Evolutionary conservation across 2,888 invertebrate genomes (phyloP).

Genomic region (Theodoxus fluviatilis): DNA sequence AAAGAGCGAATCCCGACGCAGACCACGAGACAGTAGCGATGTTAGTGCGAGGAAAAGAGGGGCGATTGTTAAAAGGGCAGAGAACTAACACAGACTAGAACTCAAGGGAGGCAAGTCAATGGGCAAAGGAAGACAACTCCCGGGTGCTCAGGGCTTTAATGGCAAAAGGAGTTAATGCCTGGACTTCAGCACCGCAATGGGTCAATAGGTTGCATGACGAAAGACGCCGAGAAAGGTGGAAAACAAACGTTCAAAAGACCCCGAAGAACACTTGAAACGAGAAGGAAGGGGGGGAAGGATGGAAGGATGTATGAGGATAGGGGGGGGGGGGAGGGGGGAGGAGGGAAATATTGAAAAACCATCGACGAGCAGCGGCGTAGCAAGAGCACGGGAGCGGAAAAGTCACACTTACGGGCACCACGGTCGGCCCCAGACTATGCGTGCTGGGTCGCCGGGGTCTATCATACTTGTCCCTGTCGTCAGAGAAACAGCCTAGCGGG

Average conservation of each 20-base stretch:
- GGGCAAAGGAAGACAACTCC: slow-evolving; percentile 18
- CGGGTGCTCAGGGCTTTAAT: no score
- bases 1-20: no score
- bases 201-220: no score
- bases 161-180: no score
- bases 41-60: no score
- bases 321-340: background rate
- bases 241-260: background rate
- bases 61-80: no score
- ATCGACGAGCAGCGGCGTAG: slow-evolving; percentile 27
- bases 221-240: background rate
- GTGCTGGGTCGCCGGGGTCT: slow-evolving; percentile 48
- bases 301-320: background rate
- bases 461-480: slow-evolving; percentile 41
- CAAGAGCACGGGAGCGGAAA: slow-evolving; percentile 14
- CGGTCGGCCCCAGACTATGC: slow-evolving; percentile 55
- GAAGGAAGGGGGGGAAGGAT: no score
- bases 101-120: slow-evolving; percentile 1
- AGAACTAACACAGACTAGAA: no score
- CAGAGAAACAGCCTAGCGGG: slow-evolving; percentile 46
- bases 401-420: slow-evolving; percentile 51
- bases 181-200: no score
- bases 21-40: no score
- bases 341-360: background rate
- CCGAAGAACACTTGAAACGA: background rate